Conservation (phyloP, 2,113 vertebrate genomes). For the Pycnonotus jocosus region DNA sequence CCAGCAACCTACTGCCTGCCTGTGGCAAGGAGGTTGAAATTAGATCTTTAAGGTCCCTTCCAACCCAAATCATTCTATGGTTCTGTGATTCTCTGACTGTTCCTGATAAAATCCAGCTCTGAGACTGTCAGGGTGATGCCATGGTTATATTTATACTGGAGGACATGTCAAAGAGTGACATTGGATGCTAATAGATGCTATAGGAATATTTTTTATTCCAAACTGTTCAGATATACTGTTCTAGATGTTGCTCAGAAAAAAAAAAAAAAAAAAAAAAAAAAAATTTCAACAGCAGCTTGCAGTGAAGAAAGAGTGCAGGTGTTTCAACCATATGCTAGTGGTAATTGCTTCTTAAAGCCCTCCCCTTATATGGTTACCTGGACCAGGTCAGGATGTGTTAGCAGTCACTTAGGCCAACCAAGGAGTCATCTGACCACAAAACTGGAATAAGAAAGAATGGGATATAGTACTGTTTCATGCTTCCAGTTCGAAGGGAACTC, state of each 20-base stretch:
- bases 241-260: neutral
- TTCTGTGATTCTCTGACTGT: neutral
- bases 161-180: neutral
- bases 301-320: neutral
- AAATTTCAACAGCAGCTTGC: neutral
- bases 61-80: neutral
- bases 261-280: neutral
- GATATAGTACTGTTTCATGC: neutral
- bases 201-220: neutral
- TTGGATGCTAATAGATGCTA: neutral
- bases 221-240: neutral
- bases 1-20: neutral
- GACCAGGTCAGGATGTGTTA: neutral
- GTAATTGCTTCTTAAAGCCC: neutral
- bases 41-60: neutral
- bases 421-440: neutral
- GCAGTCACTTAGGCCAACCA: accelerated
- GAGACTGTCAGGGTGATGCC: accelerated
- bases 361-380: neutral
- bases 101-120: neutral
- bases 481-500: neutral
- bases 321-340: neutral
- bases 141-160: neutral
- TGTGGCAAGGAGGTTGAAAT: neutral
- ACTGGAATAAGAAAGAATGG: neutral